phyloP scores from a whole-genome alignment of 2,888 invertebrate species.

The Harmothoe impar region DNA sequence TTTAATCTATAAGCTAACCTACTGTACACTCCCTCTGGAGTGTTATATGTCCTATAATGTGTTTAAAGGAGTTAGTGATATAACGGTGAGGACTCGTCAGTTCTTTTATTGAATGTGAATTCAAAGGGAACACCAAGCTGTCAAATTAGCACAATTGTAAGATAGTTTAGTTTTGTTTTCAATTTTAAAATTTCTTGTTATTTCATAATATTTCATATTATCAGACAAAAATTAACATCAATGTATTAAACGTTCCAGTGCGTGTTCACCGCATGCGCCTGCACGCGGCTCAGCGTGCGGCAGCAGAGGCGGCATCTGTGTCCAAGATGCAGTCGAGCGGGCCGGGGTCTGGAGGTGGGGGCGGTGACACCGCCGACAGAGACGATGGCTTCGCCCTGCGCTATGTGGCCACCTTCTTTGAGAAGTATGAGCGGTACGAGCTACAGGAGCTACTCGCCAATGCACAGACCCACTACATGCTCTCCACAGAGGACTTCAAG shows the following conservation, averaged over 20 bases:
- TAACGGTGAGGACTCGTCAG: no score
- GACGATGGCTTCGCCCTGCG: conserved; percentile 62
- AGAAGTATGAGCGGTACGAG: conserved; percentile 81
- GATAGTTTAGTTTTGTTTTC: no score
- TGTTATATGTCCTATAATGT: no score
- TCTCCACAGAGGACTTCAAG: conserved; percentile 81
- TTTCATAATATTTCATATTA: no score
- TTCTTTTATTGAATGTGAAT: no score
- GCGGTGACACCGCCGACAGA: background rate
- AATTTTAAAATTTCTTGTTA: no score
- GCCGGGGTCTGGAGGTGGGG: background rate
- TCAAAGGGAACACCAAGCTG: no score
- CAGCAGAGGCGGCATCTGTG: background rate
- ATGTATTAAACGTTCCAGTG: background rate
- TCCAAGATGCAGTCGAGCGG: background rate
- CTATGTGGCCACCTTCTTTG: conserved; percentile 73
- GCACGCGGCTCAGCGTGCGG: background rate
- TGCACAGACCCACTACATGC: conserved; percentile 80
- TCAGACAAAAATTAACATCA: background rate
- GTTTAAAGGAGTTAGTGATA: no score
- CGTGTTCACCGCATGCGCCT: conserved; percentile 36
- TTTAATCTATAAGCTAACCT: no score
- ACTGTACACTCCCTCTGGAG: no score
- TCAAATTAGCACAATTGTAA: no score
- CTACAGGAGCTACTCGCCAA: conserved; percentile 81